These are phyloP conservation scores for Drosophila lacertosa DNA, from an alignment of 1,140 invertebrate species.

Conservation along the genomic window DNA sequence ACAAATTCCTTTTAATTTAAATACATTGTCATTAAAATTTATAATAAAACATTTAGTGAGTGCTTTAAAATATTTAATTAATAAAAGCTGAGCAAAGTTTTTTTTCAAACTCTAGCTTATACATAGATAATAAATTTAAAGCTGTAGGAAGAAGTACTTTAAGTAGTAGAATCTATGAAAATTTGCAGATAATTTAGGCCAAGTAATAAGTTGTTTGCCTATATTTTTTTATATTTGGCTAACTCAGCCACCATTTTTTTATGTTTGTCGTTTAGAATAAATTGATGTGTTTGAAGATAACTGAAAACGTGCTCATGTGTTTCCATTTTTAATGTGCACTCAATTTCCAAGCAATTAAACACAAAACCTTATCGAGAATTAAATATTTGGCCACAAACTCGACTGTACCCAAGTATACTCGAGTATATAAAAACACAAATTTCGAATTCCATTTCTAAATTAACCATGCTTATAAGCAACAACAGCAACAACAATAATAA, in stretches of 20 bases:
- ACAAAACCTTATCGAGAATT: slow-evolving; percentile 15
- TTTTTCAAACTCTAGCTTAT: no score
- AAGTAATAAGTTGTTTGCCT: no score
- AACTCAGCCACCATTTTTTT: background rate
- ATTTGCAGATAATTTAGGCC: no score
- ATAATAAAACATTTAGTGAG: no score
- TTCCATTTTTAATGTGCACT: slow-evolving; percentile 2
- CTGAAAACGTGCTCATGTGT: slow-evolving; percentile 7
- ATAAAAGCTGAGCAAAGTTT: no score
- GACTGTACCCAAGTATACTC: slow-evolving; percentile 14
- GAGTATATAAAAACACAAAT: slow-evolving; percentile 6
- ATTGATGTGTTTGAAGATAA: background rate
- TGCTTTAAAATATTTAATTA: no score
- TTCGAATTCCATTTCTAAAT: slow-evolving; percentile 36
- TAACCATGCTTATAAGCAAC: slow-evolving; percentile 59
- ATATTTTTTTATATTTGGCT: no score
- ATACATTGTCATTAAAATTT: no score
- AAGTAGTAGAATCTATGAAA: no score
- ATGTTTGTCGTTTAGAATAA: background rate
- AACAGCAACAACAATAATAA: slow-evolving; percentile 45
- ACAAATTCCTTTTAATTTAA: no score
- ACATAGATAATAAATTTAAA: no score
- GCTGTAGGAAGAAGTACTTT: no score
- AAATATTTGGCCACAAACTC: slow-evolving; percentile 27
- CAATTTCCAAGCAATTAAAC: slow-evolving; percentile 65